Conservation (phyloP, 1,140 invertebrate species). For the Drosophila paulistorum region DNA sequence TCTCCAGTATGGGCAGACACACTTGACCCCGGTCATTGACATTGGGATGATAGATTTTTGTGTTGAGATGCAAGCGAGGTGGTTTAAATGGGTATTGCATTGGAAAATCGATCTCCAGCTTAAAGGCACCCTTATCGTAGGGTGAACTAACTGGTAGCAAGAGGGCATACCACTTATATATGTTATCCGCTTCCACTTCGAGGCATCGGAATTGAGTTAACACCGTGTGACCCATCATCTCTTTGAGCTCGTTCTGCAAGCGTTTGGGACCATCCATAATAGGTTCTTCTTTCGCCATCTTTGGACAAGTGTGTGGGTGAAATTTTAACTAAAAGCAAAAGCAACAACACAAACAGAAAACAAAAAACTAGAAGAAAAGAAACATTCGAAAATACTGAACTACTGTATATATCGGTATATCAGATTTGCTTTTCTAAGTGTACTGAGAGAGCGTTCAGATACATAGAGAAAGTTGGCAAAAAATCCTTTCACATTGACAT, state of each 20-base stretch:
- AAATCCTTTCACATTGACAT: constrained; percentile 79
- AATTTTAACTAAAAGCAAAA: neutral
- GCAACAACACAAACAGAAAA: neutral
- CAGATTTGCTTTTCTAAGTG: constrained; percentile 27
- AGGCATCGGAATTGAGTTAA: constrained; percentile 93
- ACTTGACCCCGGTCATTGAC: constrained; percentile 99
- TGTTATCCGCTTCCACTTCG: constrained; percentile 95
- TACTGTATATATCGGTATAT: neutral
- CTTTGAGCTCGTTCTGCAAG: constrained; percentile 91
- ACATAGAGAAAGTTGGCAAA: constrained; percentile 22
- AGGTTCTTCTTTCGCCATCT: constrained; percentile 44
- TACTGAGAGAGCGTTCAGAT: constrained; percentile 37
- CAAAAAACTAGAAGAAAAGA: neutral
- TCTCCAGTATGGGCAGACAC: constrained; percentile 97
- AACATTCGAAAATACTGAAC: neutral
- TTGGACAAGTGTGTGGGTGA: neutral
- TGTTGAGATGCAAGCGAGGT: constrained; percentile 98
- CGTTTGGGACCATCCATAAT: constrained; percentile 87
- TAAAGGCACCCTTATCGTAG: constrained; percentile 99
- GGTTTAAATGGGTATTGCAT: constrained; percentile 99
- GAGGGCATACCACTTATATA: constrained; percentile 96
- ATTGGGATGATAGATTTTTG: constrained; percentile 99
- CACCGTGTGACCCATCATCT: constrained; percentile 91
- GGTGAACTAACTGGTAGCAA: constrained; percentile 97
- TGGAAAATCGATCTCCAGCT: constrained; percentile 98